Evolutionary conservation across 53 echinoderm and acorn worm species (phyloP).

Genomic region (Pentamera pediparva): DNA sequence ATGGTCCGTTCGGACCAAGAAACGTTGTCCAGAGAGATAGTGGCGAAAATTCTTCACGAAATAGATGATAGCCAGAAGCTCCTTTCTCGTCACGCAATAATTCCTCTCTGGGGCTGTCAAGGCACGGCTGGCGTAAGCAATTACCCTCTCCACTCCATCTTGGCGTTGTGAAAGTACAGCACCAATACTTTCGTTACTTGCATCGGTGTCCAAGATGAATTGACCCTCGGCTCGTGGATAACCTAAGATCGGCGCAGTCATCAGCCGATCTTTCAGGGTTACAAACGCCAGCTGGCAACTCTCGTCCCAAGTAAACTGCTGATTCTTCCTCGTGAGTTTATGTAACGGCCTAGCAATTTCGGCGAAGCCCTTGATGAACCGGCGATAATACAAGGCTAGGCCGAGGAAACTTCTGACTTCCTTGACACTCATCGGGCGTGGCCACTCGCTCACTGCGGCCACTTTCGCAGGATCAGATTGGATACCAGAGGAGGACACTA

Average conservation of each 20-base stretch:
- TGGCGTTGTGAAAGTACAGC: conserved; percentile 24
- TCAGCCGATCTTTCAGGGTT: conserved; percentile 16
- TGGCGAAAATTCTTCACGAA: conserved; percentile 13
- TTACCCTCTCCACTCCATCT: conserved; percentile 25
- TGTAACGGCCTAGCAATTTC: conserved; percentile 31
- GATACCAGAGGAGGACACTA: conserved; percentile 1
- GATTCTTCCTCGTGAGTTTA: background rate
- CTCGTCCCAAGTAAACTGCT: conserved; percentile 2
- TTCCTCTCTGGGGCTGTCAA: background rate
- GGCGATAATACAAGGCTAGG: conserved; percentile 37
- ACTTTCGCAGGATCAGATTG: background rate
- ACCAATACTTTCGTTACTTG: conserved; percentile 2
- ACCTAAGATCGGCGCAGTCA: conserved; percentile 25
- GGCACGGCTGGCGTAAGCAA: conserved; percentile 31
- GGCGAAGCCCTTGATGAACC: conserved; percentile 27
- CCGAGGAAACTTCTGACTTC: conserved; percentile 45
- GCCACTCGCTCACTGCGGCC: background rate
- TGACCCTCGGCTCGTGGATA: conserved; percentile 1
- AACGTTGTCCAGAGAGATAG: conserved; percentile 4
- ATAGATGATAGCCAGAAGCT: conserved; percentile 2
- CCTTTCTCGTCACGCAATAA: background rate
- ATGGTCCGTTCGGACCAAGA: conserved; percentile 26
- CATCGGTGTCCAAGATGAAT: conserved; percentile 47
- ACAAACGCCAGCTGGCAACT: conserved; percentile 25
- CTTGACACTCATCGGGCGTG: background rate